phyloP scores from a whole-genome alignment of 2,888 invertebrate genomes.

The Orthonevra nobilis region DNA sequence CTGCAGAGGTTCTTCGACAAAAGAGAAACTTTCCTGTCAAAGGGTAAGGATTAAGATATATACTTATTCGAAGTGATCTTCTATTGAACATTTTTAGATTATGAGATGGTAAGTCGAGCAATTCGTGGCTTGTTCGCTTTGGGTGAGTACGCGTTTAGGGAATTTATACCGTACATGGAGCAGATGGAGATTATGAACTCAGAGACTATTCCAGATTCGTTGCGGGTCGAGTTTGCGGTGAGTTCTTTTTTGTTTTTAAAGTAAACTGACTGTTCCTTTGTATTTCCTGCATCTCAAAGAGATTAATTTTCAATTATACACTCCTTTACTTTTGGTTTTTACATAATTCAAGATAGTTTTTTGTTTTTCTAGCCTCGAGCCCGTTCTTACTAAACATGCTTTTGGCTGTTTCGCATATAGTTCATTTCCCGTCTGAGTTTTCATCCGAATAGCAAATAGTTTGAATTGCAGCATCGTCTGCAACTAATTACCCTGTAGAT shows the following conservation, averaged over 20 bases:
- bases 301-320: no score
- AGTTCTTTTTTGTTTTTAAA: slow-evolving; percentile 3
- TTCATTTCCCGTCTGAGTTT: no score
- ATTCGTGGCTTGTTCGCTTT: slow-evolving; percentile 76
- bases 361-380: not conserved
- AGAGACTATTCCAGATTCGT: slow-evolving; percentile 74
- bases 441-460: no score
- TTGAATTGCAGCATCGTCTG: no score
- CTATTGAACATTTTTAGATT: slow-evolving; percentile 74
- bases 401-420: no score
- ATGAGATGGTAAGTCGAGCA: slow-evolving; percentile 76
- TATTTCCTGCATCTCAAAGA: no score
- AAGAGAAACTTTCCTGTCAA: slow-evolving; percentile 73
- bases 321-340: no score
- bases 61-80: no score
- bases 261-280: no score
- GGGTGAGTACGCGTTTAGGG: slow-evolving; percentile 79
- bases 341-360: no score
- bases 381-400: not conserved
- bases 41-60: slow-evolving; percentile 71
- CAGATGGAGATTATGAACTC: slow-evolving; percentile 76
- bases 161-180: slow-evolving; percentile 78
- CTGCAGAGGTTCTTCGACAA: slow-evolving; percentile 76
- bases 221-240: slow-evolving; percentile 76
- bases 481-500: no score